These are phyloP conservation scores for Tragelaphus imberbis DNA, from an alignment of 2,113 vertebrate species.

Conservation along the genomic window DNA sequence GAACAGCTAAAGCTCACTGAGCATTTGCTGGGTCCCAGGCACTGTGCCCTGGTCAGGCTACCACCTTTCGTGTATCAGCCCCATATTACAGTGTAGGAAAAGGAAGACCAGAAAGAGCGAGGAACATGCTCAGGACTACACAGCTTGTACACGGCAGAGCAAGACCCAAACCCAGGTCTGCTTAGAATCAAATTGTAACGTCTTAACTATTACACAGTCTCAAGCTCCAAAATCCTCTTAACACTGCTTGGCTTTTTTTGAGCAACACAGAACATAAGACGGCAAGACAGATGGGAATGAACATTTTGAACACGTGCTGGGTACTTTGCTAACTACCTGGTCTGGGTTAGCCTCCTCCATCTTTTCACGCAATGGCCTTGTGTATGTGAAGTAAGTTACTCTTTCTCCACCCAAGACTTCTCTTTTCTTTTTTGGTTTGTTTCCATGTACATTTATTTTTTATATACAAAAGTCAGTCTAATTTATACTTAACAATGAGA, in stretches of 20 bases:
- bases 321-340: background rate
- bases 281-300: background rate
- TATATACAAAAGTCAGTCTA: background rate
- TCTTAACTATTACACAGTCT: background rate
- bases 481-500: background rate
- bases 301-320: background rate
- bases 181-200: background rate
- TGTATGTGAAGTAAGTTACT: background rate
- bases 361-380: background rate
- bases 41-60: background rate
- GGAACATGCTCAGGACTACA: background rate
- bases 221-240: background rate
- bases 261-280: background rate
- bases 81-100: background rate
- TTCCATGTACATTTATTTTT: background rate
- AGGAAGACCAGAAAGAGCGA: background rate
- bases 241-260: background rate
- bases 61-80: background rate
- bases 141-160: background rate
- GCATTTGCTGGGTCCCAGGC: background rate
- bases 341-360: background rate
- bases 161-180: background rate
- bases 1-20: background rate
- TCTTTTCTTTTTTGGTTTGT: background rate
- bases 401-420: background rate